Percentiles rank a stretch among this genome's conserved stretches.
These are phyloP conservation scores for Enhydra lutris DNA, from an alignment of 2,113 vertebrate species.

Conservation along the genomic window DNA sequence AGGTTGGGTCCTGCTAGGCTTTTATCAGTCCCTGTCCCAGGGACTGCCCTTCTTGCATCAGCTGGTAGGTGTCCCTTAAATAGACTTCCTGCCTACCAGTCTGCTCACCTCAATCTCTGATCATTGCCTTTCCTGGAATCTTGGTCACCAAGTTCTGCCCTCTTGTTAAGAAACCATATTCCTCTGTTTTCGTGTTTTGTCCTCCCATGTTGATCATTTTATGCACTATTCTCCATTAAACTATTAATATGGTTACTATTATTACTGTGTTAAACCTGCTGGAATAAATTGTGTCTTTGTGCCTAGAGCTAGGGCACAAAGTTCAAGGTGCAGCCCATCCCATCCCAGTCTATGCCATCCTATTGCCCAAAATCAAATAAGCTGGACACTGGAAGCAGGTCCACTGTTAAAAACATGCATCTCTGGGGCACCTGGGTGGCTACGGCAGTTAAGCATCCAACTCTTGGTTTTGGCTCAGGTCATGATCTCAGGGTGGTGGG, in stretches of 20 bases:
- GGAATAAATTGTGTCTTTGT: conserved; percentile 32
- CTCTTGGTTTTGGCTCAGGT: neutral
- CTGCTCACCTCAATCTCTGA: neutral
- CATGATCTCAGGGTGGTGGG: neutral
- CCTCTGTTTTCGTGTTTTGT: neutral
- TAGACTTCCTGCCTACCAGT: neutral
- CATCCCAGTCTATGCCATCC: neutral
- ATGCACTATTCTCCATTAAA: conserved; percentile 1
- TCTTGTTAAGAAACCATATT: neutral
- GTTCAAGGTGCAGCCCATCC: neutral
- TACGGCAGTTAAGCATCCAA: neutral
- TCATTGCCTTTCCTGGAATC: neutral
- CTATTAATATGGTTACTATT: neutral
- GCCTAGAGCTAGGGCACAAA: neutral
- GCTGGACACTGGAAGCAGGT: neutral
- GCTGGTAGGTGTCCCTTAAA: neutral
- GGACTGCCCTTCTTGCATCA: neutral
- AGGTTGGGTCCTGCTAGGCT: neutral
- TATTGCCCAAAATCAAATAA: neutral
- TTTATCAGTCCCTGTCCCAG: neutral
- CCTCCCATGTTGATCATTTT: neutral
- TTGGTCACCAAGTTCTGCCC: neutral
- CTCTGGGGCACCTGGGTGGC: neutral
- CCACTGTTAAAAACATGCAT: neutral
- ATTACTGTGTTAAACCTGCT: neutral